These are phyloP conservation scores for Peromyscus attwateri DNA, from an alignment of 2,797 vertebrate genomes.

Conservation along the genomic window DNA sequence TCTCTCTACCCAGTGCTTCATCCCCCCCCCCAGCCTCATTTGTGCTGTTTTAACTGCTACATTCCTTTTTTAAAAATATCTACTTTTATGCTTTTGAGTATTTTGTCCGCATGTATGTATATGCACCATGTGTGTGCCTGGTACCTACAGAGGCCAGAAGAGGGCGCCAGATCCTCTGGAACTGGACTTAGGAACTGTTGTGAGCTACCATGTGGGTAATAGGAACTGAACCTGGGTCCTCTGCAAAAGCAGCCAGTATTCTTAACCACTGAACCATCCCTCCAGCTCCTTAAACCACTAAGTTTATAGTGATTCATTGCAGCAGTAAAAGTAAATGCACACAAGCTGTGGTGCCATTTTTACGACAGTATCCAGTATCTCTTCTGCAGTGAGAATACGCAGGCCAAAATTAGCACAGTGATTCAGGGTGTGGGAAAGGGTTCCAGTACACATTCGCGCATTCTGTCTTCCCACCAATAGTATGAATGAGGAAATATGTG, in stretches of 20 bases:
- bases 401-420: not conserved
- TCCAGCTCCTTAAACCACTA: not conserved
- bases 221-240: not conserved
- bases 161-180: not conserved
- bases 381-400: not conserved
- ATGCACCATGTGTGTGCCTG: not conserved
- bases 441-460: not conserved
- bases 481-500: not conserved
- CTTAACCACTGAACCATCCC: not conserved
- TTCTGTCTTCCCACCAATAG: not conserved
- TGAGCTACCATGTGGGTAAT: too few relatives aligned
- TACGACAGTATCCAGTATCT: not conserved
- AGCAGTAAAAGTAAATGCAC: not conserved
- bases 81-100: not conserved
- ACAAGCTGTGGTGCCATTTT: not conserved
- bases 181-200: not conserved
- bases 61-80: not conserved
- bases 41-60: not conserved
- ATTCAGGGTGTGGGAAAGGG: not conserved
- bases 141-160: not conserved
- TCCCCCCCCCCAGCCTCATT: not conserved
- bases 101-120: not conserved
- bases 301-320: not conserved
- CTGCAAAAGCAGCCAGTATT: not conserved
- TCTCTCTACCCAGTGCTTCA: too few relatives aligned